Conservation (phyloP, 2,113 vertebrate species). For the Carettochelys insculpta region DNA sequence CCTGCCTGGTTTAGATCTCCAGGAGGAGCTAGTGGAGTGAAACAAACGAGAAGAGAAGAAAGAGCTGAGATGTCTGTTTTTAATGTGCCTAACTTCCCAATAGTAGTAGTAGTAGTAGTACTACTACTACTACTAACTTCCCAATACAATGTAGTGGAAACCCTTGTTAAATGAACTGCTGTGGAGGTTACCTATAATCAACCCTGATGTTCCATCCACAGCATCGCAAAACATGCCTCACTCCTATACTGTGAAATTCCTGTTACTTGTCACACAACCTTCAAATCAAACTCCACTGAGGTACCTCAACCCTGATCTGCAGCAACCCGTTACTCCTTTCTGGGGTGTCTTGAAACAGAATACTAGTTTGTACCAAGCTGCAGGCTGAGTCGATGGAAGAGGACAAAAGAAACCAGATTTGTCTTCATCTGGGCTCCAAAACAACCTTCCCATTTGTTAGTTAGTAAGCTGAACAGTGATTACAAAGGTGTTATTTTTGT, state of each 20-base stretch:
- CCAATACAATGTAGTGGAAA: rapidly evolving
- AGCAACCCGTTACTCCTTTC: background rate
- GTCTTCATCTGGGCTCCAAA: rapidly evolving
- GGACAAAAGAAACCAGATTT: background rate
- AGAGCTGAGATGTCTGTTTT: rapidly evolving
- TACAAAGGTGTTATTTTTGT: background rate
- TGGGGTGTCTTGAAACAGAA: background rate
- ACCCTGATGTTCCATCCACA: rapidly evolving
- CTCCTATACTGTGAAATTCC: background rate
- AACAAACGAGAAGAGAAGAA: background rate
- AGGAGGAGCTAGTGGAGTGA: background rate
- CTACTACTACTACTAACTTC: no score
- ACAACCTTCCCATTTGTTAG: background rate
- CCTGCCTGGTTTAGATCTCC: background rate
- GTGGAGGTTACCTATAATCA: rapidly evolving
- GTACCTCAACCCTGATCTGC: background rate
- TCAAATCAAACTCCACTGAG: background rate
- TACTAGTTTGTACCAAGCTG: background rate
- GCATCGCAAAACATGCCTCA: rapidly evolving
- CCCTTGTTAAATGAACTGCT: background rate
- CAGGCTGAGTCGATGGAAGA: rapidly evolving
- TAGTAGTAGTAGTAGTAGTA: no score
- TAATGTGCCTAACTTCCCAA: background rate
- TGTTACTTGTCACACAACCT: background rate
- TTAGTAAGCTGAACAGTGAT: background rate